Conservation (phyloP, 2,888 invertebrate genomes). For the Dryomyza anilis region DNA sequence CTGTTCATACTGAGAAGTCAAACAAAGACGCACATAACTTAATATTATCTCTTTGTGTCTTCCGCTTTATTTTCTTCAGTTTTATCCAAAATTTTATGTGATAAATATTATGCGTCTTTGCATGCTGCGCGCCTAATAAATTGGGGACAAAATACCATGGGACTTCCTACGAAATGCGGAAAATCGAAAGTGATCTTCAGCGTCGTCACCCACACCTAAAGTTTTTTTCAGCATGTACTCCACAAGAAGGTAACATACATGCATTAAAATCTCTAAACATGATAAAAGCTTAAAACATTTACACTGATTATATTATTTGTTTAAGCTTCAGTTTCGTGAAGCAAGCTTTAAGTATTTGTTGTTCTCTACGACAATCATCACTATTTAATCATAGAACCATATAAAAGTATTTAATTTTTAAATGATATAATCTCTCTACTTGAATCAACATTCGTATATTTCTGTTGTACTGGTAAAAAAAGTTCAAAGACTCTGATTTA, state of each 20-base stretch:
- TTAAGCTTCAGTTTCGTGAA: too few relatives aligned
- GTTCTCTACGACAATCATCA: too few relatives aligned
- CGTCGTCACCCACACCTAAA: background rate
- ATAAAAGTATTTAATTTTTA: too few relatives aligned
- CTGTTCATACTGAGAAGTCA: too few relatives aligned
- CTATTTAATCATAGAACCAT: too few relatives aligned
- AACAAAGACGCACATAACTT: background rate
- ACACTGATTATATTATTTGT: too few relatives aligned
- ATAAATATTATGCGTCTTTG: background rate
- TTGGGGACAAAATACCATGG: constrained; percentile 55
- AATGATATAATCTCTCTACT: background rate
- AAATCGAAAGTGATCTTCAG: constrained; percentile 38
- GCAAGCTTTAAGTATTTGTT: too few relatives aligned
- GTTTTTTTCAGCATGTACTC: too few relatives aligned
- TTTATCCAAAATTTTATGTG: constrained; percentile 2
- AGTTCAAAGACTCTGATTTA: constrained; percentile 24
- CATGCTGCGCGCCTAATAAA: constrained; percentile 50
- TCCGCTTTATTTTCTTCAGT: background rate
- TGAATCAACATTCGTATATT: background rate
- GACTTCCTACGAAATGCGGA: constrained; percentile 40
- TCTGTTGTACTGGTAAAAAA: constrained; percentile 29
- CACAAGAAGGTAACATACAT: background rate
- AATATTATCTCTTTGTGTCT: background rate
- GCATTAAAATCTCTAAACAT: background rate
- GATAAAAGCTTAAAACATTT: background rate